Base-by-base conservation (phyloP, 2,888 invertebrate genomes). In the Coelinius sp. region DNA sequence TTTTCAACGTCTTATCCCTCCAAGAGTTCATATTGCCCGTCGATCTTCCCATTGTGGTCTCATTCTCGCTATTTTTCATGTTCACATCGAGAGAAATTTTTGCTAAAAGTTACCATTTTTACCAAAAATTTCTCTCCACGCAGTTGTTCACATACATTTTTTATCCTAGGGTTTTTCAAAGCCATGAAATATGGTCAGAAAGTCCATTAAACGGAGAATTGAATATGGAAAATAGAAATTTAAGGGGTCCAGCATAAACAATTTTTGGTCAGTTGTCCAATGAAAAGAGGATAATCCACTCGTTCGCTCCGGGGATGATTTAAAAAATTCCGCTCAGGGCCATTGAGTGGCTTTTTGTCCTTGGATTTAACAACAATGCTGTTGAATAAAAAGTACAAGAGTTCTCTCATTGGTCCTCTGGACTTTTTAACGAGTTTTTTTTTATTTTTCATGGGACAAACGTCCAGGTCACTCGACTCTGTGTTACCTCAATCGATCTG, bases 401-500 rank as follows among this genome's bases (percentile, higher is more conserved):
- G 17, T 49, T 49, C 17, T 49, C 17, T 8, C 46, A 49, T 49
- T 49, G n/a, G 46, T 20, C 20, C 46, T 14, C 3, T 1, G 8
- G 8, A 20, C 17, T 49, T 49, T 49, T 49, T 49, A 17, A 49
- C 46, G 46, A 49, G 7, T 20, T 49, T 49, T 49, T 17, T 49
- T 49, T 49, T 49, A 17, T 17, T 49, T 49, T 49, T 49, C 46
- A 49, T 49, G 17, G 46, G 46, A 14, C 46, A 49, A 49, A 17
- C 46, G 46, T 49, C 46, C 46, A 17, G 46, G 46, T 49, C 46
- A 49, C 46, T 49, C 46, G 46, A 49, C 46, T 20, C 17, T 49
- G 20, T 49, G 46, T 49, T 49, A 20, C 46, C 59, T 59, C 59
- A 59, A 59, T 59, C 59, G 59, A 59, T 59, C 59, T 59, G 59